These are phyloP conservation scores for Andrena fulva DNA, from an alignment of 2,888 invertebrate species.

Conservation along the genomic window DNA sequence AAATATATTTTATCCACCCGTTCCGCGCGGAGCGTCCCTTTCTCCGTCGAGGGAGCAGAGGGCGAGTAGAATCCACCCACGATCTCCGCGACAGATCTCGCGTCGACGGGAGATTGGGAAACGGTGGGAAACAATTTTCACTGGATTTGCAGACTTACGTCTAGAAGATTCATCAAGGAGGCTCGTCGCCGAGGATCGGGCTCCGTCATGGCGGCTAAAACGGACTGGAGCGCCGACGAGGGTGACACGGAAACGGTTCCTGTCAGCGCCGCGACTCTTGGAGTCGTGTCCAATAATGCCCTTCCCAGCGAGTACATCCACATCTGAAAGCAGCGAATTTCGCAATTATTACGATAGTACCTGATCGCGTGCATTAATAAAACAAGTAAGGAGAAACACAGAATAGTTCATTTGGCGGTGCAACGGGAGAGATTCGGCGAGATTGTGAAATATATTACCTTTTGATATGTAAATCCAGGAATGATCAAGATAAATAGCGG, in stretches of 20 bases:
- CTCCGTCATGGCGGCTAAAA: constrained; percentile 87
- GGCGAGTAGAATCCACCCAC: background rate
- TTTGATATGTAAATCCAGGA: too few species aligned
- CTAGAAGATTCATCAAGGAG: constrained; percentile 87
- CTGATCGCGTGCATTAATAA: background rate
- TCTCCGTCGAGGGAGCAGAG: background rate
- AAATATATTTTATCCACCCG: constrained; percentile 6
- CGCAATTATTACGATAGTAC: background rate
- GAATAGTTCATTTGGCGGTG: too few species aligned
- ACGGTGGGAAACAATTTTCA: constrained; percentile 29
- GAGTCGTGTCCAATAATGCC: constrained; percentile 86
- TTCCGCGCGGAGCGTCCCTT: background rate
- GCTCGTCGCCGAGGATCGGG: constrained; percentile 86
- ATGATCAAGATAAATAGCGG: too few species aligned
- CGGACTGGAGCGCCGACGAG: constrained; percentile 86
- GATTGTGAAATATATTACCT: too few species aligned
- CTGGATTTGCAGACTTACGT: constrained; percentile 85
- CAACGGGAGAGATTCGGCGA: too few species aligned
- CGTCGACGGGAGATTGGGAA: background rate
- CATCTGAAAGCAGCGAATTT: constrained; percentile 85
- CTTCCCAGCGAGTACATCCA: constrained; percentile 88
- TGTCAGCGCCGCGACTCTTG: constrained; percentile 83
- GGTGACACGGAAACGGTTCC: constrained; percentile 85
- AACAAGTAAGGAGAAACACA: background rate
- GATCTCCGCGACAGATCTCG: background rate